phyloP scores from a whole-genome alignment of 1,140 invertebrate genomes.

The Anastrepha obliqua region DNA sequence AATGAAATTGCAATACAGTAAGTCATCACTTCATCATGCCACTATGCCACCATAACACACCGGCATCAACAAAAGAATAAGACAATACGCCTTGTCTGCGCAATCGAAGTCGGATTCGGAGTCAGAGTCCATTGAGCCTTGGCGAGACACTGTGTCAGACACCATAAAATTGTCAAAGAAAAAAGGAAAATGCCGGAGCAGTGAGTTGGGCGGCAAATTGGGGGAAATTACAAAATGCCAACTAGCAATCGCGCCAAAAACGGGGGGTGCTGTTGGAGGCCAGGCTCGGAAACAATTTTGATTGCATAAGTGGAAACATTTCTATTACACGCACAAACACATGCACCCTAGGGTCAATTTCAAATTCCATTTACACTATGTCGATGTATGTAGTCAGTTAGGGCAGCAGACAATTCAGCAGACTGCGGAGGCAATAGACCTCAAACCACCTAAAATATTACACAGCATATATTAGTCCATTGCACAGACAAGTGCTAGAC shows the following conservation, averaged over 20 bases:
- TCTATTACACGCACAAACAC: not conserved
- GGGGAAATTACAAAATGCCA: not conserved
- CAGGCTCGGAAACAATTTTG: not conserved
- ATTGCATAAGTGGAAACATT: not conserved
- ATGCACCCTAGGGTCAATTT: not conserved
- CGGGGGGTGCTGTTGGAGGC: not conserved
- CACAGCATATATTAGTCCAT: not conserved
- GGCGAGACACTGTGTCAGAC: conserved; percentile 66
- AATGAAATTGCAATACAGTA: conserved; percentile 2
- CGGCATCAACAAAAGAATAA: not conserved
- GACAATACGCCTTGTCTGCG: conserved; percentile 11
- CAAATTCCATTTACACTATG: conserved; percentile 43
- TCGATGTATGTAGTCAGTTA: not conserved
- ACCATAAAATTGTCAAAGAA: not conserved
- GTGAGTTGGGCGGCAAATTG: not conserved
- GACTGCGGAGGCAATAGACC: not conserved
- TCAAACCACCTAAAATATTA: not conserved
- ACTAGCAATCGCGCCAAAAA: not conserved
- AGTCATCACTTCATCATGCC: conserved; percentile 36
- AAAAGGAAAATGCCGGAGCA: not conserved
- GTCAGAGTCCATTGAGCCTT: conserved; percentile 23
- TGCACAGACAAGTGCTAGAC: conserved; percentile 49
- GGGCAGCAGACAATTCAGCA: not conserved
- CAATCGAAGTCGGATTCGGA: not conserved
- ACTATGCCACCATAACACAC: not conserved